Evolutionary conservation across 2,113 vertebrate genomes (phyloP), one percentile per base, ranked within the genome.

Genomic region (Agelaius phoeniceus): DNA sequence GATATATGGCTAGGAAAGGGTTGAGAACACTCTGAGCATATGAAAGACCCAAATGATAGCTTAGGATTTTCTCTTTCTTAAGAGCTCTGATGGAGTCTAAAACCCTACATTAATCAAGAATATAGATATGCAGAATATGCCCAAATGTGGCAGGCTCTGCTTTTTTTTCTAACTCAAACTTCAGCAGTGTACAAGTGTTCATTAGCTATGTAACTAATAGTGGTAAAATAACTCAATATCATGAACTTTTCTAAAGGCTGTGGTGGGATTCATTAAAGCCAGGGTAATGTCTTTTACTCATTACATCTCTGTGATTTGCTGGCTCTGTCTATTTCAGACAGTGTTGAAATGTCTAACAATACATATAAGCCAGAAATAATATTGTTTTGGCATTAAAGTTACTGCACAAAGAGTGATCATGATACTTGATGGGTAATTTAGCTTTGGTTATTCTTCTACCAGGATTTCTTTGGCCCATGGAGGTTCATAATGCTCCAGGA

Each of bases 331-430:
- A 66, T 73, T 82, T 92, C 55, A 92, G 81, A 57, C 1, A 3
- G 20, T 2, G 1, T 19, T 91, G 58, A 83, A 84, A 86, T 84
- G 33, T 91, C 74, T 92, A 91, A 82, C 44, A 43, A 67, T 62
- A 79, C 46, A 44, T 62, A 94, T 79, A 91, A 92, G 62, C 69
- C 39, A 91, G 74, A 73, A 74, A 83, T 76, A 94, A 93, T 90
- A 94, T 82, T 95, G 74, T 94, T 94, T 91, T 87, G 94, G 49
- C 90, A 96, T 85, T 97, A 93, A 89, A 89, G 24, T 73, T 91
- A 87, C 17, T 71, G 91, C 35, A 80, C 31, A 55, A 96, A 93
- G 90, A 59, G 9, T 77, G 80, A 94, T 94, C 62, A 83, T 95
- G 43, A 52, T 93, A 93, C 89, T 88, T 89, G 88, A 93, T 82